These are phyloP conservation scores for Drosophila tristis DNA, from an alignment of 1,140 invertebrate genomes.

Conservation along the genomic window DNA sequence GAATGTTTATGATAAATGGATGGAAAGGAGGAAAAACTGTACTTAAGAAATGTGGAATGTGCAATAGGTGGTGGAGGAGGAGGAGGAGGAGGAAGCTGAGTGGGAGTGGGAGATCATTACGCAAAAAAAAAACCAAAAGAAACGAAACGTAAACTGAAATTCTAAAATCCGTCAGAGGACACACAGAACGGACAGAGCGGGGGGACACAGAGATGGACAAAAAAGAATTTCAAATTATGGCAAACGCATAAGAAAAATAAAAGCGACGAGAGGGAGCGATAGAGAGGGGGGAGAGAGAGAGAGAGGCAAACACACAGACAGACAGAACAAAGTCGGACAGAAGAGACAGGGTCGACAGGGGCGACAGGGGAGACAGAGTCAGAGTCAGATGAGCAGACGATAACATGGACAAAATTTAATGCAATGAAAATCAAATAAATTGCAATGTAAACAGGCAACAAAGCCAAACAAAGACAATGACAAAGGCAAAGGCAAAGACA, in stretches of 20 bases:
- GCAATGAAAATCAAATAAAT: constrained; percentile 83
- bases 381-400: constrained; percentile 14
- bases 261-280: too few species aligned
- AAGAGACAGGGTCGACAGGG: constrained; percentile 30
- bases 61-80: background rate
- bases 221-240: too few species aligned
- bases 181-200: constrained; percentile 46
- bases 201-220: constrained; percentile 11
- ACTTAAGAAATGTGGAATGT: too few species aligned
- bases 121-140: constrained; percentile 34
- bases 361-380: constrained; percentile 21
- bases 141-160: constrained; percentile 72
- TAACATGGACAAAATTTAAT: constrained; percentile 57
- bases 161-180: constrained; percentile 69
- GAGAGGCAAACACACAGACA: constrained; percentile 48
- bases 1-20: constrained; percentile 73
- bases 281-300: constrained; percentile 42
- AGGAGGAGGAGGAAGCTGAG: too few species aligned
- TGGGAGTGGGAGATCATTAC: constrained; percentile 16
- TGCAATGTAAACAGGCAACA: constrained; percentile 60
- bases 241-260: too few species aligned
- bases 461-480: constrained; percentile 38
- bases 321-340: constrained; percentile 44
- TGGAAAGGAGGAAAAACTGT: constrained; percentile 46
- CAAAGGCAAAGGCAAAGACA: constrained; percentile 64